Base-by-base conservation (phyloP, 2,888 invertebrate species). In the Barypeithes pellucidus region DNA sequence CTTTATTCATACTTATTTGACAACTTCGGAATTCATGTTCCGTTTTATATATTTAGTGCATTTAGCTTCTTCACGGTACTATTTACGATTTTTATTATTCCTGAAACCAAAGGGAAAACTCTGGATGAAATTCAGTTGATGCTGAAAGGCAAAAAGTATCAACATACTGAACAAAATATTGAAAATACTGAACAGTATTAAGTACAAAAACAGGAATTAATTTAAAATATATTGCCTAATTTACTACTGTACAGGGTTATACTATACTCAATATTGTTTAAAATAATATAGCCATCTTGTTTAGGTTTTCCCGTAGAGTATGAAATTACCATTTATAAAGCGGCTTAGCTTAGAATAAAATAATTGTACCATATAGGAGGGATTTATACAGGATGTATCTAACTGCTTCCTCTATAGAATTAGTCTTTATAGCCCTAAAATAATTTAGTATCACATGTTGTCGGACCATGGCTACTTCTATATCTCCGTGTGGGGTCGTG, bases 1-100 rank as follows among this genome's bases (percentile, higher is more conserved):
- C 59, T 85, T 41, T 85, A 83, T 69, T 80, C 82, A 67, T 75
- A 77, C 61, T 75, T 84, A 41, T 78, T 80, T 22, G 71, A 76
- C 8, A 29, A 65, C 4, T 82, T 77, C 57, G 85, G 85, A 9
- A 80, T 84, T 67, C 82, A 84, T 62, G 81, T 80, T 83, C 85
- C 0, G 81, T 85, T 85, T 66, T 84, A 84, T 68, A 70, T 85
- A 18, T 85, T 85, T 65, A 68, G 75, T 2, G 24, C 33, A 1
- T 69, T 61, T 41, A 67, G 72, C 43, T 66, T 73, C 52, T 39
- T 65, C 0, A 45, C 63, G n/a, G 57, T 43, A 5, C 8, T 79
- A 14, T 82, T 81, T 71, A 75, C 73, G 11, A 39, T 63, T 8
- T 71, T 78, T 16, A 73, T 73, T 7, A 72, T 82, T 47, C 82